Base-by-base conservation (phyloP, 2,797 vertebrate genomes). In the Zenarchopterus dispar region DNA sequence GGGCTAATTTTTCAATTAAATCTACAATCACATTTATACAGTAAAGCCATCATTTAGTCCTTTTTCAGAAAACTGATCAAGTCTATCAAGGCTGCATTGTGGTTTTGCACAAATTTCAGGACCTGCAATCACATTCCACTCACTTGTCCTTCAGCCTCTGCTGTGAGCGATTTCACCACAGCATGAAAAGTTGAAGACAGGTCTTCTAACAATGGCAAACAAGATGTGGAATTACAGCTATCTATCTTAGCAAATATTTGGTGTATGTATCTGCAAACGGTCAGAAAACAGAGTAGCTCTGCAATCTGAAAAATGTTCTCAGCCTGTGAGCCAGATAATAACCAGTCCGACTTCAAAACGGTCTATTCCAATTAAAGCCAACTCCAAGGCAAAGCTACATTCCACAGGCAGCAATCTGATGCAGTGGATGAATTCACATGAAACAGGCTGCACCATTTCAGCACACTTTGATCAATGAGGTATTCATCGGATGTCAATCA, bases 401-500 rank as follows among this genome's bases (percentile, higher is more conserved):
- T 89, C 88, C 89, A 84, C 57, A 11, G 39, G 60, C 77, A 46
- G 79, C 77, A 87, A 86, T 89, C 87, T 90, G 86, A 88, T 89
- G 77, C 67, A 78, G 70, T 17, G 64, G 47, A 84, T 28, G 65
- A 59, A 82, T 73, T 81, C 82, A 88, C 81, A 80, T 75, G 63
- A 80, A 82, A 68, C 70, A 63, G 26, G 71, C 33, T 13, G 33
- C 58, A 56, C 68, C 54, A 59, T 76, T 75, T 65, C 67, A 70
- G 75, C 56, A 47, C 58, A 65, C 78, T 87, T 81, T 85, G 82
- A 86, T 88, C 88, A 84, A 63, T 26, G 63, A 78, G 68, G 68
- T 62, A 82, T 84, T 84, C 71, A 67, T 57, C 1, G 7, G 44
- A 62, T 62, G 87, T 70, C 86, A 86, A 52, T 90, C 82, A 86